Base-by-base conservation (phyloP, 1,140 invertebrate genomes). In the Atta cephalotes region DNA sequence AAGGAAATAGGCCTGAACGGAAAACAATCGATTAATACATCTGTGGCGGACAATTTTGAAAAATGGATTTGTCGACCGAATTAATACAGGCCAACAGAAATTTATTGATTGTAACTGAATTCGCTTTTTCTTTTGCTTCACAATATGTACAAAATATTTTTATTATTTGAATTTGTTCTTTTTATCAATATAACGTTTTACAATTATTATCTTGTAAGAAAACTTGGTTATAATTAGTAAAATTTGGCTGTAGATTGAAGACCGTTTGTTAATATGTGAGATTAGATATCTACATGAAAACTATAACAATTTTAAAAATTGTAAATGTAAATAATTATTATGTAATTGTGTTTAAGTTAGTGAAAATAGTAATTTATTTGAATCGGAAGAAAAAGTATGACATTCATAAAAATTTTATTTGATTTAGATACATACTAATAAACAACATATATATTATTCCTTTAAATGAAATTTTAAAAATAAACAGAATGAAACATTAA, bases 21-120 rank as follows among this genome's bases (percentile, higher is more conserved):
- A 86, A 92, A 91, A 87, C 78, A 85, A 84, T 85, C 74, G 88
- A 72, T 85, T 90, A 77, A 85, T 85, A 72, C 51, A 14, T 76
- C 28, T 1, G 72, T 85, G 28, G 14, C 60, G 16, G 14, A 53
- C 49, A 77, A 85, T 85, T 85, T 85, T 87, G 62, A 82, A 87
- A 85, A 87, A 87, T 85, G 63, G 51, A 85, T 68, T 65, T 76
- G 16, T 60, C 51, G 62, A 66, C 80, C 39, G 39, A 82, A 82
- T 82, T 82, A 84, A 63, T 62, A 62, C 68, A 56, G n/a, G 5
- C 9, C n/a, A 62, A 12, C 4, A 74, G n/a, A 51, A 72, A 74
- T n/a, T 82, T 6, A 45, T 35, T 81, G 35, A 60, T 72, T 62
- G 60, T 18, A 53, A 18, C 5, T n/a, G 18, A 70, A 39, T 60